A percentile compares a stretch with the other conserved stretches of the same genome.
phyloP scores from a whole-genome alignment of 2,113 vertebrate species.

The Pao palembangensis region DNA sequence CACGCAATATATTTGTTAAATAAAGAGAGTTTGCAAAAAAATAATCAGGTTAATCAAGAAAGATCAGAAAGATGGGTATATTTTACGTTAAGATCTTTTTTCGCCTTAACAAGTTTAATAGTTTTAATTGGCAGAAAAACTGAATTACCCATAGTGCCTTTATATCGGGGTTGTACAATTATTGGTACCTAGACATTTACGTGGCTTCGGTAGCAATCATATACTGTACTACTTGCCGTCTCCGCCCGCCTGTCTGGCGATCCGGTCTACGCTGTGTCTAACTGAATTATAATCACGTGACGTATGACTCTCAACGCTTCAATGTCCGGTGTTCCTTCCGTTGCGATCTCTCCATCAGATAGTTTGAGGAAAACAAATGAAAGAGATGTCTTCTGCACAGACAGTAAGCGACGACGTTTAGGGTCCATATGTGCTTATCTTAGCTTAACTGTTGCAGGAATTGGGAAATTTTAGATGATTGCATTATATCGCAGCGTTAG shows the following conservation, averaged over 20 bases:
- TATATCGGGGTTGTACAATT: accelerated
- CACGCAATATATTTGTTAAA: no score
- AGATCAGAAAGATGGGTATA: no score
- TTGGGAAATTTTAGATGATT: no score
- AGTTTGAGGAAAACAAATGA: not conserved
- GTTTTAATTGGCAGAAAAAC: constrained; percentile 7
- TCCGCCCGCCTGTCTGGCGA: constrained; percentile 6
- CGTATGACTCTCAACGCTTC: not conserved
- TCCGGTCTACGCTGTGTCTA: not conserved
- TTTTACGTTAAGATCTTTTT: no score
- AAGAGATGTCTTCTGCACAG: constrained; percentile 52
- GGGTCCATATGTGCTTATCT: no score
- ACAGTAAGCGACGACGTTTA: constrained; percentile 39
- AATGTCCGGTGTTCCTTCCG: not conserved
- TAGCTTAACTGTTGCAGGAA: no score
- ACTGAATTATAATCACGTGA: not conserved
- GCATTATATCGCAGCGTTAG: no score
- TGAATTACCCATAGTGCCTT: constrained; percentile 29
- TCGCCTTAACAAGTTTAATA: no score
- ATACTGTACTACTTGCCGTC: accelerated
- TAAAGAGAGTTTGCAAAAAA: no score
- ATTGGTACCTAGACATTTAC: not conserved
- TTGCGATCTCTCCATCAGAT: not conserved
- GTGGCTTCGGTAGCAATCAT: not conserved
- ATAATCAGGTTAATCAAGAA: no score